Evolutionary conservation across 2,888 invertebrate species (phyloP).

Genomic region (Onthophagus sagittarius): DNA sequence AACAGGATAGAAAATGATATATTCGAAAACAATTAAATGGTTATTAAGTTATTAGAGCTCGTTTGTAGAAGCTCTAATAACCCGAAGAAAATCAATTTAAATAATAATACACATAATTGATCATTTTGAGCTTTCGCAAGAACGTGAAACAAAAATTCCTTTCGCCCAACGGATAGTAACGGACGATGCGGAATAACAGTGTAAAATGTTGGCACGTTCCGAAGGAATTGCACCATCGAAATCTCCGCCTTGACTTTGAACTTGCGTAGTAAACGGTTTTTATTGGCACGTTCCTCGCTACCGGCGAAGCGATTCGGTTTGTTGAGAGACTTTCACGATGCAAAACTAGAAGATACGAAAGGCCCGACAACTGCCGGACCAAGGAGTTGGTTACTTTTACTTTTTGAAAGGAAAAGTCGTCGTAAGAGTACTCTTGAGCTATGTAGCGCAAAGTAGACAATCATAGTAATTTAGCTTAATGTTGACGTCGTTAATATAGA

Average conservation of each 20-base stretch:
- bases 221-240: neutral
- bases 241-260: slow-evolving; percentile 10
- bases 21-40: neutral
- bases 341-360: neutral
- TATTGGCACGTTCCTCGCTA: neutral
- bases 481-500: no score
- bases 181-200: neutral
- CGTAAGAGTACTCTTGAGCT: neutral
- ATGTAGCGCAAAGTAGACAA: neutral
- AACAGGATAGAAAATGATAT: neutral
- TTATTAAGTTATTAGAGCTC: neutral
- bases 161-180: neutral
- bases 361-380: neutral
- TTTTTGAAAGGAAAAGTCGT: slow-evolving; percentile 14
- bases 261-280: neutral
- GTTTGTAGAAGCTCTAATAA: neutral
- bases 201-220: neutral
- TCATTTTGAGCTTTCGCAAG: neutral
- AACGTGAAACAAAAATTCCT: neutral
- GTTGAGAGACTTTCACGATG: neutral
- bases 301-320: neutral
- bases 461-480: neutral
- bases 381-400: slow-evolving; percentile 13
- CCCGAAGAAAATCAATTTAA: neutral
- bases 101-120: no score